Percentiles rank a stretch among this genome's conserved stretches.
Evolutionary conservation across 1,140 invertebrate species (phyloP).

Genomic region (Chironomus tepperi): DNA sequence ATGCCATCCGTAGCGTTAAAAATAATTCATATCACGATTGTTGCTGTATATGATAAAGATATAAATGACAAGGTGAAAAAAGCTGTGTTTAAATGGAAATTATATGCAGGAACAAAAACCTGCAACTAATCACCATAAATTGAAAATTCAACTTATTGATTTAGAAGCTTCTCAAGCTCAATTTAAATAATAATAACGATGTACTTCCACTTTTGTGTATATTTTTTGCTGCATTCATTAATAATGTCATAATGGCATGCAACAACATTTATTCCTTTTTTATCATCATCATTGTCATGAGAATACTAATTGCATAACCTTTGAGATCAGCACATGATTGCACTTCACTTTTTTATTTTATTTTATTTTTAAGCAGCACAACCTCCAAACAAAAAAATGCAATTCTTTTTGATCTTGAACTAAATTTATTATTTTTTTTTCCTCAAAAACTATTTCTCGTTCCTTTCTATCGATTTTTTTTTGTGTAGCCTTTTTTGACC

Average conservation of each 20-base stretch:
- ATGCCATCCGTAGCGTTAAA: too few species aligned
- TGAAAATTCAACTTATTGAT: background rate
- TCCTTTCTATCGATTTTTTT: background rate
- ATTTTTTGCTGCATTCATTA: background rate
- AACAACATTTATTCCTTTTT: background rate
- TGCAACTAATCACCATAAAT: slow-evolving; percentile 8
- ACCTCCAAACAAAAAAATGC: background rate
- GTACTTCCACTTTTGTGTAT: background rate
- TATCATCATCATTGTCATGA: background rate
- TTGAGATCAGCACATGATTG: background rate
- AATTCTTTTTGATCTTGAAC: background rate
- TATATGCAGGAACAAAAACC: background rate
- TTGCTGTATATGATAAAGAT: too few species aligned
- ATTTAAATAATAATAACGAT: too few species aligned
- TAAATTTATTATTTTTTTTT: slow-evolving; percentile 15
- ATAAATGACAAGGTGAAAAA: too few species aligned
- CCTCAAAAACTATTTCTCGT: background rate
- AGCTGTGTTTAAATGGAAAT: background rate
- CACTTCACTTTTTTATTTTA: slow-evolving; percentile 8
- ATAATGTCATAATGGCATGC: background rate
- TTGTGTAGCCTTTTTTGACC: background rate
- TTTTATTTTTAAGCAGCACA: too few species aligned
- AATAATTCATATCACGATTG: too few species aligned
- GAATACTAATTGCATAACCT: background rate
- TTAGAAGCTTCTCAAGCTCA: background rate